Percentiles rank a stretch among this genome's conserved stretches.
phyloP scores from a whole-genome alignment of 30 jellyfish, hydroid and myxozoan genomes.

The Haliclystus octoradiatus region DNA sequence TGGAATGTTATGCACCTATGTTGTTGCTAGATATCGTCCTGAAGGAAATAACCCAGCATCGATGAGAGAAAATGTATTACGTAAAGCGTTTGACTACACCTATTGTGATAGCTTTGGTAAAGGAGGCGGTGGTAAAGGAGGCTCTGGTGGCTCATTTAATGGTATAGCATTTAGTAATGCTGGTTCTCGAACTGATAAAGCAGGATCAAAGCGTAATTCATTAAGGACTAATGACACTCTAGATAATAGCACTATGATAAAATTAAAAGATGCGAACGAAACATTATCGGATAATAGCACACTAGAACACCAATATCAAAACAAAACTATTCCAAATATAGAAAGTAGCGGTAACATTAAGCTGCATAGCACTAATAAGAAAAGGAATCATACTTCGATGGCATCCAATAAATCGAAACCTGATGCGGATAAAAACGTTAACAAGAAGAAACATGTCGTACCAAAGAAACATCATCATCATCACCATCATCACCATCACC shows the following conservation, averaged over 20 bases:
- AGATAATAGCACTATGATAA: neutral
- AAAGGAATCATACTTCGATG: too few species aligned
- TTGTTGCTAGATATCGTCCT: constrained; percentile 82
- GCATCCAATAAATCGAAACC: too few species aligned
- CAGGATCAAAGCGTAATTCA: neutral
- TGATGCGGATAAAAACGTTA: too few species aligned
- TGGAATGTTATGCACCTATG: constrained; percentile 81
- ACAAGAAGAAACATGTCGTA: neutral
- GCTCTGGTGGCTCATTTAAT: constrained; percentile 47
- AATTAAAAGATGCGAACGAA: neutral
- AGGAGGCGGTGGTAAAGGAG: constrained; percentile 84
- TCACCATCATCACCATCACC: neutral
- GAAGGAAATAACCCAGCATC: constrained; percentile 61
- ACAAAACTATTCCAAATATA: too few species aligned
- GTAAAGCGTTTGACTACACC: constrained; percentile 54
- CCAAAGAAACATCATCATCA: neutral
- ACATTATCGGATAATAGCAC: too few species aligned
- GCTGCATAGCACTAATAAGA: too few species aligned
- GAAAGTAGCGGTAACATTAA: too few species aligned
- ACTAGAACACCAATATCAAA: too few species aligned
- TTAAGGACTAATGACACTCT: neutral
- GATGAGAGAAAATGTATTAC: constrained; percentile 57
- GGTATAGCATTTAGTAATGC: constrained; percentile 5
- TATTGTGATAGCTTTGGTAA: constrained; percentile 83
- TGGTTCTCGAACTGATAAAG: neutral